Base-by-base conservation (phyloP, 2,113 vertebrate species). In the Polypterus senegalus region DNA sequence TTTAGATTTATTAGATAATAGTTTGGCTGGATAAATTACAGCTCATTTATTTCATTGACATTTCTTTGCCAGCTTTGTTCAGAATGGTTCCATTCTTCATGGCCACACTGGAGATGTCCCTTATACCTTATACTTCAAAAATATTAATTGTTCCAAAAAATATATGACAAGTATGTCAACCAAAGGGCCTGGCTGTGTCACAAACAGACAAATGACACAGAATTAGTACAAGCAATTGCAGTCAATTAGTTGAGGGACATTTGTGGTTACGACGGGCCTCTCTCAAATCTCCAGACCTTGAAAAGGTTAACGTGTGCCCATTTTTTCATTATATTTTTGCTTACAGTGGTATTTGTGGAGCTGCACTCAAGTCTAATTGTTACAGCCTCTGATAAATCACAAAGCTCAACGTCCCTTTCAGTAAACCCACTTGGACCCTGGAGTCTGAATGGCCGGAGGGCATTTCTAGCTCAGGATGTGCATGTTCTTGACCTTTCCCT, bases 271-370 rank as follows among this genome's bases (percentile, higher is more conserved):
- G 27, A 46, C 45, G 6, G 9, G 3, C 57, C 73, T 73, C 46
- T 67, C 71, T 60, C 51, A 46, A 53, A 11, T 2, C 60, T 62
- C 51, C 5, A 59, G 54, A 27, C 55, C 11, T 59, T 64, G 44
- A 66, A 54, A 60, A 73, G 58, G 62, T 63, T 74, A 73, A 70
- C 62, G 8, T 62, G 65, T 64, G 54, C 71, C 49, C 60, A 63
- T 54, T 43, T 60, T 73, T 74, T 65, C 68, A 57, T 60, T 66
- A 69, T 61, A 58, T 46, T 57, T 56, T 60, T 48, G 44, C 57
- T 72, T 57, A 69, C 71, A 59, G 71, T 69, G 79, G 72, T 49
- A 75, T 78, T 73, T 74, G 68, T 5, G 47, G 51, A 72, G 80
- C 75, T 57, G 68, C 67, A 77, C 61, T 63, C 67, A 76, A 27